Evolutionary conservation across 2,113 vertebrate genomes (phyloP).

Genomic region (Trachemys scripta): DNA sequence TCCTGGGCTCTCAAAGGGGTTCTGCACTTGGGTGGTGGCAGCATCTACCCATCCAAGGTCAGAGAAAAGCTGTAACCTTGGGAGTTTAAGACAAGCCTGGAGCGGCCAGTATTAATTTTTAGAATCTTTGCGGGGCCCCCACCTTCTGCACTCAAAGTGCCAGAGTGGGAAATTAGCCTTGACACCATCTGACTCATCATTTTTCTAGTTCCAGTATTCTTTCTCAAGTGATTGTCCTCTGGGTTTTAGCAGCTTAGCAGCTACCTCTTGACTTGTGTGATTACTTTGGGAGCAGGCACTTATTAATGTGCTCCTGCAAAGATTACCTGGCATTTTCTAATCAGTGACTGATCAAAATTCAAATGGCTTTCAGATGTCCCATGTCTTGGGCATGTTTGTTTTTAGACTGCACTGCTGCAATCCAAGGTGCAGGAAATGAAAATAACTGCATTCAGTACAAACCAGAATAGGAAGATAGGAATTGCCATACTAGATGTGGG

Average conservation of each 20-base stretch:
- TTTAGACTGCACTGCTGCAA: neutral
- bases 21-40: too few relatives aligned
- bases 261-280: neutral
- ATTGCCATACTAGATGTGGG: neutral
- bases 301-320: neutral
- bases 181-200: neutral
- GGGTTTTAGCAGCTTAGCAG: constrained; percentile 73
- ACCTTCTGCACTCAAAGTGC: too few relatives aligned
- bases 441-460: neutral
- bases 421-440: neutral
- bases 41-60: too few relatives aligned
- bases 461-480: neutral
- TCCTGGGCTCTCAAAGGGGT: too few relatives aligned
- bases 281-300: neutral
- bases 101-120: too few relatives aligned
- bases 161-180: too few relatives aligned
- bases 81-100: too few relatives aligned
- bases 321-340: neutral
- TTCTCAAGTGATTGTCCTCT: constrained; percentile 25
- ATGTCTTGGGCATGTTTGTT: neutral
- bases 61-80: too few relatives aligned
- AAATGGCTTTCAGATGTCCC: accelerated
- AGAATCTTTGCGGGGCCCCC: too few relatives aligned
- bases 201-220: constrained; percentile 72
- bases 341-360: accelerated